Conservation (phyloP, 2,888 invertebrate genomes). For the Margaritifera margaritifera region DNA sequence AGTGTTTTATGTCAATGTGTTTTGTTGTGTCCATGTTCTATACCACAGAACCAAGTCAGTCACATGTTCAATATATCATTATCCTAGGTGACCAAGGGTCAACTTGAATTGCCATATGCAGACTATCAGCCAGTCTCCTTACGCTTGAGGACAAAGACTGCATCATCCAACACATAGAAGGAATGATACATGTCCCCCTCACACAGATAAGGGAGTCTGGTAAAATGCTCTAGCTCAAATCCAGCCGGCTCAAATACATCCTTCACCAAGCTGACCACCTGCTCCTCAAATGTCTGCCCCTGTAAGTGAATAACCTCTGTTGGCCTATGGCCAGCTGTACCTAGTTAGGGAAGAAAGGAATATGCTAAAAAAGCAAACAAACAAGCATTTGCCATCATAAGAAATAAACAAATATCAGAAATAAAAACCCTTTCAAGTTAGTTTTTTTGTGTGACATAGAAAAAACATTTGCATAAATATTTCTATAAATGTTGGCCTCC, state of each 20-base stretch:
- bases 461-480: too few species aligned
- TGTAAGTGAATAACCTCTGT: conserved; percentile 68
- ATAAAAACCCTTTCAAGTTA: too few species aligned
- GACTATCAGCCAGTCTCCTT: conserved; percentile 16
- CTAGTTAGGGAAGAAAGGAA: conserved; percentile 88
- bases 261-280: conserved; percentile 82
- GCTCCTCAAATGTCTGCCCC: conserved; percentile 77
- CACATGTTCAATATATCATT: not conserved
- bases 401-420: not conserved
- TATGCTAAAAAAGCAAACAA: not conserved
- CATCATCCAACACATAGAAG: conserved; percentile 91
- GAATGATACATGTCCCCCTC: conserved; percentile 91
- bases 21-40: too few species aligned
- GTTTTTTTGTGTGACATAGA: too few species aligned
- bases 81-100: not conserved
- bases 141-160: conserved; percentile 81
- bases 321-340: conserved; percentile 79
- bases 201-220: conserved; percentile 94
- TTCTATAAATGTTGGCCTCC: too few species aligned
- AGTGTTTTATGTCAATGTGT: too few species aligned
- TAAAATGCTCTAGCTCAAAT: conserved; percentile 87
- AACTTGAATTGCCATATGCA: not conserved
- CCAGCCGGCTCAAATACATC: conserved; percentile 80
- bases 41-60: too few species aligned
- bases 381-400: not conserved